phyloP scores from a whole-genome alignment of 2,797 vertebrate genomes.

The Echiichthys vipera region DNA sequence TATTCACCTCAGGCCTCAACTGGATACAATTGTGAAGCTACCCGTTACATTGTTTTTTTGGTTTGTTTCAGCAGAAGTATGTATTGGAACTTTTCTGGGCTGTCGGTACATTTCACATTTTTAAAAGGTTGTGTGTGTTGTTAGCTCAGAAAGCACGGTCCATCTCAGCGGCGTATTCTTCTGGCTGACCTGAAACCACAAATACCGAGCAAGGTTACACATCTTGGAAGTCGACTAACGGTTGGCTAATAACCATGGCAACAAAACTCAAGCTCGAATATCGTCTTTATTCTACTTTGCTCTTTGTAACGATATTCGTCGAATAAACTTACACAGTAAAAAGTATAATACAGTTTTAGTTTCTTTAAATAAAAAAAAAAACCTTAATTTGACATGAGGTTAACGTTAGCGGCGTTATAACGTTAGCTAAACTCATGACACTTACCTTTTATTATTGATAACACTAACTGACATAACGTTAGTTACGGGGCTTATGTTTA shows the following conservation, averaged over 20 bases:
- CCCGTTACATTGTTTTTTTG: background rate
- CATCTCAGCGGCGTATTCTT: background rate
- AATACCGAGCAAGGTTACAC: background rate
- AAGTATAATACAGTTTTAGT: no score
- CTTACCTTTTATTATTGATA: background rate
- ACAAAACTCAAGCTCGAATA: background rate
- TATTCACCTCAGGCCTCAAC: slow-evolving; percentile 34
- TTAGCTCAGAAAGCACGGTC: background rate
- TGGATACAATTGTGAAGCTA: background rate
- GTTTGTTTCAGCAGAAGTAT: background rate
- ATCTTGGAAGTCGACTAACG: background rate
- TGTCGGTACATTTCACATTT: background rate
- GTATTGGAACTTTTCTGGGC: background rate
- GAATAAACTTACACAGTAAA: background rate
- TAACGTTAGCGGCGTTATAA: no score
- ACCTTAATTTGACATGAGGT: background rate
- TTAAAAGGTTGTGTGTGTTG: background rate
- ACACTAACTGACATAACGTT: background rate
- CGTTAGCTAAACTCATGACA: no score
- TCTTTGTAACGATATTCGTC: rapidly evolving
- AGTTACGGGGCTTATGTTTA: background rate
- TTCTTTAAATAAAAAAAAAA: no score
- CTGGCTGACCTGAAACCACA: background rate
- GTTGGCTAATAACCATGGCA: no score
- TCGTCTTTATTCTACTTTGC: background rate